Evolutionary conservation across 1,140 invertebrate genomes (phyloP).

Genomic region (Magallana gigas): DNA sequence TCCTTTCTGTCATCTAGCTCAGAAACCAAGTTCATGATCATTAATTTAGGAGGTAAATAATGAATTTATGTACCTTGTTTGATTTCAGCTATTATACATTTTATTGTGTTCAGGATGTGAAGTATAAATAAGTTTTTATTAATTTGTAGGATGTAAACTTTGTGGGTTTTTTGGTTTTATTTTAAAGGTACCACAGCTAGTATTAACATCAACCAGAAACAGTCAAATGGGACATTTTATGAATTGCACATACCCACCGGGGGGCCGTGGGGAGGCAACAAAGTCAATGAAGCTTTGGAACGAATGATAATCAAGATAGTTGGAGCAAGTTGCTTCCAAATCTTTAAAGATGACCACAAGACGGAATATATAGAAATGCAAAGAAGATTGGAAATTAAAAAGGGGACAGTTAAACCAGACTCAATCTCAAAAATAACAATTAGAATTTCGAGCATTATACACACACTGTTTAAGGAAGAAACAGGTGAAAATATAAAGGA

Average conservation of each 20-base stretch:
- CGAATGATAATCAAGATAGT: slow-evolving; percentile 55
- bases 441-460: slow-evolving; percentile 45
- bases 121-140: too few species aligned
- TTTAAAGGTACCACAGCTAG: slow-evolving; percentile 61
- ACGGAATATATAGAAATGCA: slow-evolving; percentile 58
- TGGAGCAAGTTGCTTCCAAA: slow-evolving; percentile 41
- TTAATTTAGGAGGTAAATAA: slow-evolving; percentile 55
- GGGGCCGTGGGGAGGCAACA: slow-evolving; percentile 63
- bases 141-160: too few species aligned
- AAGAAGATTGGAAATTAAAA: slow-evolving; percentile 59
- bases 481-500: slow-evolving; percentile 50
- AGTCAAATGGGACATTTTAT: slow-evolving; percentile 47
- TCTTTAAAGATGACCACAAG: slow-evolving; percentile 53
- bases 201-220: slow-evolving; percentile 59
- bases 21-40: slow-evolving; percentile 51
- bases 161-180: too few species aligned
- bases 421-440: slow-evolving; percentile 54
- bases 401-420: slow-evolving; percentile 50
- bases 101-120: too few species aligned
- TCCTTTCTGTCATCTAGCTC: slow-evolving; percentile 24
- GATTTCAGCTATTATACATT: too few species aligned
- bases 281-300: slow-evolving; percentile 58
- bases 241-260: slow-evolving; percentile 61
- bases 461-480: slow-evolving; percentile 43
- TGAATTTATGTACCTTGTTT: background rate